Conservation (phyloP, 2,113 vertebrate genomes). For the Eidolon helvum region DNA sequence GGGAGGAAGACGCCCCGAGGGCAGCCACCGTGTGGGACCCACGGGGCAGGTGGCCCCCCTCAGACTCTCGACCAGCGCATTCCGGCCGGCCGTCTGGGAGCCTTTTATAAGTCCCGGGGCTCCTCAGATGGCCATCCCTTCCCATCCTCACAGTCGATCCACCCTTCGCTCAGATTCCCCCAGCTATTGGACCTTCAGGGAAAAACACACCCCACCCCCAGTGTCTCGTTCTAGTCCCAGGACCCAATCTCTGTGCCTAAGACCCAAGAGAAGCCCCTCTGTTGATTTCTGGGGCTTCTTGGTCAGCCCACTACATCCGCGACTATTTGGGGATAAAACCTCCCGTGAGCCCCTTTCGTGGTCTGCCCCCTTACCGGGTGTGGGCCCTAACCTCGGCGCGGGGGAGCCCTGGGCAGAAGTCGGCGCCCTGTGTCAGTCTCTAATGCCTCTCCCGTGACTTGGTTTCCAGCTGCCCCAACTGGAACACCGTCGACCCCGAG, state of each 20-base stretch:
- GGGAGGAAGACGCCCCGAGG: not conserved
- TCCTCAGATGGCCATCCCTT: not conserved
- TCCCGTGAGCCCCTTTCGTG: not conserved
- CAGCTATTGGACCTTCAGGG: not conserved
- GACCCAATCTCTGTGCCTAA: not conserved
- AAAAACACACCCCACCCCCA: no score
- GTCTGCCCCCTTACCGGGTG: accelerated
- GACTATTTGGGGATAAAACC: not conserved
- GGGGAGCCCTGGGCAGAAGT: not conserved
- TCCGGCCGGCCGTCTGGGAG: not conserved
- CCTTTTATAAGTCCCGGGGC: not conserved
- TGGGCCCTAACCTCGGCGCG: no score
- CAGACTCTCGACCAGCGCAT: not conserved
- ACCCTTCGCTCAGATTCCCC: not conserved
- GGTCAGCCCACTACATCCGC: not conserved
- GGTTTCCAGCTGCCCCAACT: conserved; percentile 89
- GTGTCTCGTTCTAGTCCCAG: not conserved
- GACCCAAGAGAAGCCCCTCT: no score
- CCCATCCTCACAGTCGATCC: accelerated
- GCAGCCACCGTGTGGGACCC: not conserved
- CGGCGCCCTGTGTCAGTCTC: accelerated
- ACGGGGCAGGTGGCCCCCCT: not conserved
- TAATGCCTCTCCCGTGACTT: not conserved
- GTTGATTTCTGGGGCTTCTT: not conserved
- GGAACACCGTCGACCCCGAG: conserved; percentile 86